Evolutionary conservation across 2,888 invertebrate species (phyloP), one percentile per base, ranked within the genome.

Genomic region (Mactromeris polynyma): DNA sequence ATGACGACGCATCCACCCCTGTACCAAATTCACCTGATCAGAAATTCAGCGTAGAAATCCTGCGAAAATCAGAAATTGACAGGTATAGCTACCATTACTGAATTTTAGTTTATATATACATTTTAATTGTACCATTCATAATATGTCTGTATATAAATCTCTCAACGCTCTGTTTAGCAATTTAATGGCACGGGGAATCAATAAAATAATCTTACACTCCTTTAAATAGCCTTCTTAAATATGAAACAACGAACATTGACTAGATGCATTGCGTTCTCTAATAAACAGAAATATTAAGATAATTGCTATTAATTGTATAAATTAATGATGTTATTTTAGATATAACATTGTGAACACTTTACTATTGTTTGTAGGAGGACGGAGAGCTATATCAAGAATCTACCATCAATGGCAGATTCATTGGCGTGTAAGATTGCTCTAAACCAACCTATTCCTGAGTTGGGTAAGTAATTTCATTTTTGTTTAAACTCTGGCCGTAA

Each of bases 41-140:
- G 14, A 86, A 58, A 42, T 90, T 88, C 26, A 80, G 86, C 38
- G 88, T 90, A n/a, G 90, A 90, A 33, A 64, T 90, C 31, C 58
- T 90, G 40, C 33, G 81, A 51, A 90, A 90, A 40, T 86, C 88
- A 19, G 90, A 90, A 78, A 88, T 90, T 42, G 90, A 90, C 77
- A 86, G 90, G 90, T 90, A 51, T 26, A 36, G 14, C 33, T 36
- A 33, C 21, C 3, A 51, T 33, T 3, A 33, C 26, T 9, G 82
- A 40, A 19, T 26, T 31, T 26, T 77, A 21, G 46, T 46, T n/a
- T n/a, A n/a, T n/a, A n/a, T n/a, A n/a, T n/a, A n/a, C n/a, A 46
- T 14, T 14, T 46, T 46, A 17, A 17, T 7, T 46, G 46, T 46
- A 9, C 46, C 14, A 17, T 42, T 7, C 4, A 7, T 11, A 42